Conservation (phyloP, 2,888 invertebrate species). For the Heteropelma amictum region DNA sequence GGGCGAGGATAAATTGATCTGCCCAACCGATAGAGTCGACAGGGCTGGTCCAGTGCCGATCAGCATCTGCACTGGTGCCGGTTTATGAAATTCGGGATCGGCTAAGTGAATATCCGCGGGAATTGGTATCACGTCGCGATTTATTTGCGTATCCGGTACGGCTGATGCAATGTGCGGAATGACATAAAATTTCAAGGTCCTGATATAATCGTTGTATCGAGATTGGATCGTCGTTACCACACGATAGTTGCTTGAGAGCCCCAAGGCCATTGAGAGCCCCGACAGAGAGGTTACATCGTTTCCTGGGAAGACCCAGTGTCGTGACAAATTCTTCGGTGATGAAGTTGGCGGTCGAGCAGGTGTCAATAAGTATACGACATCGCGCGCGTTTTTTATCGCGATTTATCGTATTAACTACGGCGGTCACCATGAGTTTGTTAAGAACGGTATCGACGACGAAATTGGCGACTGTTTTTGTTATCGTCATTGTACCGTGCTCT, state of each 20-base stretch:
- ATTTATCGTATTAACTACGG: background rate
- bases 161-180: constrained; percentile 27
- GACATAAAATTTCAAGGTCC: constrained; percentile 25
- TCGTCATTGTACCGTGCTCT: too few species aligned
- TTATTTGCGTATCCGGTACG: constrained; percentile 39
- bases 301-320: background rate
- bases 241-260: background rate
- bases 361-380: background rate
- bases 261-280: constrained; percentile 2
- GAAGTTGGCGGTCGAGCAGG: background rate
- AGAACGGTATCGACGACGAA: background rate
- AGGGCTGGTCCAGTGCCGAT: constrained; percentile 43
- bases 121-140: constrained; percentile 16
- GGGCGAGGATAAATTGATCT: constrained; percentile 27
- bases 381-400: background rate
- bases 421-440: background rate
- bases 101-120: constrained; percentile 49
- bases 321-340: background rate
- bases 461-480: too few species aligned
- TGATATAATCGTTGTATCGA: background rate
- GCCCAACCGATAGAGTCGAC: constrained; percentile 25
- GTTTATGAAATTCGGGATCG: constrained; percentile 53
- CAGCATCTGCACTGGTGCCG: constrained; percentile 43
- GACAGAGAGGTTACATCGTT: background rate
- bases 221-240: constrained; percentile 16